phyloP scores from a whole-genome alignment of 2,797 vertebrate genomes.

The Manis javanica region DNA sequence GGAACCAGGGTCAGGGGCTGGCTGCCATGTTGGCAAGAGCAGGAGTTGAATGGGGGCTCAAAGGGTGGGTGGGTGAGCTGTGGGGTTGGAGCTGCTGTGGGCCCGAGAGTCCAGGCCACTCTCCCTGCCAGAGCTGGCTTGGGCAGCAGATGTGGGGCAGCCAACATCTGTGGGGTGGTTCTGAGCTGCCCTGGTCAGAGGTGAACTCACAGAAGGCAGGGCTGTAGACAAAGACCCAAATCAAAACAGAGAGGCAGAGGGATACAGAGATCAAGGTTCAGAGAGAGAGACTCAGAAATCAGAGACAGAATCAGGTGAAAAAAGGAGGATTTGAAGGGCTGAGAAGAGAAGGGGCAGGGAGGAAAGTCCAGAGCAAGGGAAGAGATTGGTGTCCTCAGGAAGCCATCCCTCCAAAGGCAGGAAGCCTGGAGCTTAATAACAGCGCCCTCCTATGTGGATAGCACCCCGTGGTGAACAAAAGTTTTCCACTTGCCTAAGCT shows the following conservation, averaged over 20 bases:
- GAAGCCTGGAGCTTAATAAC: not conserved
- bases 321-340: not conserved
- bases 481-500: slow-evolving; percentile 58
- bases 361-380: not conserved
- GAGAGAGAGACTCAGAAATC: not conserved
- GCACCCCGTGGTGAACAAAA: slow-evolving; percentile 15
- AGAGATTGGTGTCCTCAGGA: not conserved
- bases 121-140: not conserved
- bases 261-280: not conserved
- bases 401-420: not conserved
- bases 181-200: not conserved
- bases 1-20: not conserved
- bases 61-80: not conserved
- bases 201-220: not conserved
- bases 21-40: not conserved
- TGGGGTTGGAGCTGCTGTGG: not conserved
- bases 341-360: not conserved
- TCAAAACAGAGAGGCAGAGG: not conserved
- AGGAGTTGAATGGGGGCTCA: rapidly evolving
- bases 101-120: not conserved
- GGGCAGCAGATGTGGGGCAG: not conserved
- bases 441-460: not conserved
- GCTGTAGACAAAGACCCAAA: not conserved
- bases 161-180: not conserved
- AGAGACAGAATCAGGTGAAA: not conserved